Base-by-base conservation (phyloP, 2,888 invertebrate genomes). In the Dynastes hyllus region DNA sequence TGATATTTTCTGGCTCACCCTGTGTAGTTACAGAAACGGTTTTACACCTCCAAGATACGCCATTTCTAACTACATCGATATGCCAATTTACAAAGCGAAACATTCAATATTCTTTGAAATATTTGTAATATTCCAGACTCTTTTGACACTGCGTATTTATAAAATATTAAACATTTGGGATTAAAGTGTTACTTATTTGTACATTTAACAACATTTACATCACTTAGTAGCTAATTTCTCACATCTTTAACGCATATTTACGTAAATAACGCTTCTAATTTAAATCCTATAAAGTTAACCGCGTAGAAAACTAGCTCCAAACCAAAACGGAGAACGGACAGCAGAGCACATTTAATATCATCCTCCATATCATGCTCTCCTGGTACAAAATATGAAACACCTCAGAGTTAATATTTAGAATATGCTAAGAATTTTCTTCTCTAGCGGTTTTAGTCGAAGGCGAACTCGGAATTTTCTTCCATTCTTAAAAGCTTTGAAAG, bases 371-470 rank as follows among this genome's bases (percentile, higher is more conserved):
- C 32, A 61, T 78, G 63, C 50, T 58, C 16, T 16, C 78, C 78
- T 55, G 53, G 11, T 63, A 71, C 65, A 63, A 78, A 78, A 71
- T 78, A 78, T 65, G 78, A 78, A 71, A 78, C 58, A 71, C 69
- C 53, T 65, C 63, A 69, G 63, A 71, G 45, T 70, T 78, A 65
- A 58, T 78, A 70, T 78, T 78, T 53, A 63, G 71, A 78, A 71
- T 70, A 78, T 77, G 40, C 66, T 37, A 75, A 61, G 73, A 75
- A 75, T 75, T 75, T 71, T 71, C 71, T 55, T 71, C 22, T 55
- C 1, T 8, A 22, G 13, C 55, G 55, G 5, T 55, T 22, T 22
- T 22, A 45, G 11, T 11, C 22, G 55, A 6, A 1, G 16, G 11
- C 63, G 32, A 1, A 63, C 29, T 13, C 29, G 6, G 51, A 13